Percentiles rank a stretch among this genome's conserved stretches.
These are phyloP conservation scores for Coelopa frigida DNA, from an alignment of 1,140 invertebrate species.

Conservation along the genomic window DNA sequence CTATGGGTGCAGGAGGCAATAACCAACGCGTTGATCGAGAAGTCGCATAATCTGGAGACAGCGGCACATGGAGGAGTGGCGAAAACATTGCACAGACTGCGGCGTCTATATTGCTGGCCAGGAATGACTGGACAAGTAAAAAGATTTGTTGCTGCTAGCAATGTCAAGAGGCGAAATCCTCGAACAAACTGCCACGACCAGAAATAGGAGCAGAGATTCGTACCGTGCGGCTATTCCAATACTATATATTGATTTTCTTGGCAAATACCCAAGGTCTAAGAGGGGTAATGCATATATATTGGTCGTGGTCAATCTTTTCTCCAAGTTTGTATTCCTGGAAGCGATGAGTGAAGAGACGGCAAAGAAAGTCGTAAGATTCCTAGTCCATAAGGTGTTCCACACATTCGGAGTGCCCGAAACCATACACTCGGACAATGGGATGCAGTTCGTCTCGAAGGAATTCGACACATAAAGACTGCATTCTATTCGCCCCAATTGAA, in stretches of 20 bases:
- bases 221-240: neutral
- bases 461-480: neutral
- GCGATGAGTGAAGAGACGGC: neutral
- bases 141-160: neutral
- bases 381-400: neutral
- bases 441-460: neutral
- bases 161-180: neutral
- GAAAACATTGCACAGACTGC: neutral
- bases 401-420: neutral
- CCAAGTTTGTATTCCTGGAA: neutral
- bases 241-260: slow-evolving; percentile 8
- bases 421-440: neutral
- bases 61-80: neutral
- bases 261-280: neutral
- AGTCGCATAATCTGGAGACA: neutral
- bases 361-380: neutral
- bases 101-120: slow-evolving; percentile 1
- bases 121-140: neutral
- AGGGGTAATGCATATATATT: neutral
- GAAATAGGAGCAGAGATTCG: neutral
- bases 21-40: neutral
- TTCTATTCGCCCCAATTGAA: neutral
- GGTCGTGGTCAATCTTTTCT: neutral
- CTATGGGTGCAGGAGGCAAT: slow-evolving; percentile 2
- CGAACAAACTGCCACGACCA: neutral